phyloP scores from a whole-genome alignment of 92 coral and sea anemone species.

The Umimayanthus chanpuru region DNA sequence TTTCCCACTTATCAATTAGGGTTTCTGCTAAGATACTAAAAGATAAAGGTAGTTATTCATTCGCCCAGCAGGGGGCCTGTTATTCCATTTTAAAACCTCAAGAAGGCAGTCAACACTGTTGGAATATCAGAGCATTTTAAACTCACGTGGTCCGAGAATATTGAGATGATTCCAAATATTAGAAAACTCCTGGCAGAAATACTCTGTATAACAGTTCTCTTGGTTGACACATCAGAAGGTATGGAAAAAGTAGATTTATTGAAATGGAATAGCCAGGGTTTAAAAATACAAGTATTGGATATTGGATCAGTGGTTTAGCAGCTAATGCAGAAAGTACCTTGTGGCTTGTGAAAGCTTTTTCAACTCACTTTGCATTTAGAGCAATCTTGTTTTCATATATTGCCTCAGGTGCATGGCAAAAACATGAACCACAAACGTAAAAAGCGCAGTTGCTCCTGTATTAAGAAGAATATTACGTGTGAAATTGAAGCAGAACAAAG shows the following conservation, averaged over 20 bases:
- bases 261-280: neutral
- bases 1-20: neutral
- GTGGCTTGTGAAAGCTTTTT: neutral
- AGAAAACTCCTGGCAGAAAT: neutral
- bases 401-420: neutral
- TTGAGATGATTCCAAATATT: neutral
- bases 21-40: neutral
- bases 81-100: neutral
- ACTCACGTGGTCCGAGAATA: neutral
- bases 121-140: neutral
- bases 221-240: neutral
- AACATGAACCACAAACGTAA: too few species aligned
- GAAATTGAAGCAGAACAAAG: neutral
- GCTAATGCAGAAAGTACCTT: neutral
- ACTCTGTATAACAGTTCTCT: neutral
- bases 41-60: neutral
- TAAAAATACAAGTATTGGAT: too few species aligned
- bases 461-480: neutral
- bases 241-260: neutral
- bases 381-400: too few species aligned
- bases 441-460: too few species aligned
- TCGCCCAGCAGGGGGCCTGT: neutral
- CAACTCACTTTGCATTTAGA: neutral
- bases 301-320: neutral
- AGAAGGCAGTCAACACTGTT: neutral